phyloP scores from a whole-genome alignment of 2,113 vertebrate species.

The Chloropsis cyanopogon region DNA sequence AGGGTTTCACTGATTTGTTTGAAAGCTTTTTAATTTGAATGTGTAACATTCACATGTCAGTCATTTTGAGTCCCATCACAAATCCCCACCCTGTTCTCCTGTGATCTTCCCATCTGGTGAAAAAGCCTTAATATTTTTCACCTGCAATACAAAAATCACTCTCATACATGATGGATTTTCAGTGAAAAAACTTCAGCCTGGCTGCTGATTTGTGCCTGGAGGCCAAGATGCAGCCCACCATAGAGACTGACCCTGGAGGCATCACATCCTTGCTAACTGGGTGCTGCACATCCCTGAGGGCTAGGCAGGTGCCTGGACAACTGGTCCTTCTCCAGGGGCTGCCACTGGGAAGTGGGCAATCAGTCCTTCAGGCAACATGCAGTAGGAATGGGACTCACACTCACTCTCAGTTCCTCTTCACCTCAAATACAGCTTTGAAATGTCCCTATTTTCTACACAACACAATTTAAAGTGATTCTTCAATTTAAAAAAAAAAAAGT shows the following conservation, averaged over 20 bases:
- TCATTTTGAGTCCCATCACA: neutral
- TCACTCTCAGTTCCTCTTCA: rapidly evolving
- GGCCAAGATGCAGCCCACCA: neutral
- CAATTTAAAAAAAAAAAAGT: neutral
- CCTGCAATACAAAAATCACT: neutral
- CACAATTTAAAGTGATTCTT: neutral
- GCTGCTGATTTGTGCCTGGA: neutral
- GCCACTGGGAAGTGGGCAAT: rapidly evolving
- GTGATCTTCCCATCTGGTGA: neutral
- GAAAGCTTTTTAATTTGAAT: conserved; percentile 29
- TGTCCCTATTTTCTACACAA: neutral
- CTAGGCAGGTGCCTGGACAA: neutral
- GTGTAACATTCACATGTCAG: neutral
- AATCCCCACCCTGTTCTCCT: neutral
- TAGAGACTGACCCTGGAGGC: neutral
- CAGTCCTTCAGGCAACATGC: rapidly evolving
- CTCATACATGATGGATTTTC: neutral
- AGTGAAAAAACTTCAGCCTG: neutral
- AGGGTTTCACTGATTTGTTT: neutral
- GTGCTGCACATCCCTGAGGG: neutral
- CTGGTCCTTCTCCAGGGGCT: neutral
- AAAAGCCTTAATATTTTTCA: neutral
- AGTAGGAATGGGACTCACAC: neutral
- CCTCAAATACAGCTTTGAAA: neutral
- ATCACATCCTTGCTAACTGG: rapidly evolving